phyloP scores from a whole-genome alignment of 2,888 invertebrate genomes.

The Gonocerus acuteangulatus region DNA sequence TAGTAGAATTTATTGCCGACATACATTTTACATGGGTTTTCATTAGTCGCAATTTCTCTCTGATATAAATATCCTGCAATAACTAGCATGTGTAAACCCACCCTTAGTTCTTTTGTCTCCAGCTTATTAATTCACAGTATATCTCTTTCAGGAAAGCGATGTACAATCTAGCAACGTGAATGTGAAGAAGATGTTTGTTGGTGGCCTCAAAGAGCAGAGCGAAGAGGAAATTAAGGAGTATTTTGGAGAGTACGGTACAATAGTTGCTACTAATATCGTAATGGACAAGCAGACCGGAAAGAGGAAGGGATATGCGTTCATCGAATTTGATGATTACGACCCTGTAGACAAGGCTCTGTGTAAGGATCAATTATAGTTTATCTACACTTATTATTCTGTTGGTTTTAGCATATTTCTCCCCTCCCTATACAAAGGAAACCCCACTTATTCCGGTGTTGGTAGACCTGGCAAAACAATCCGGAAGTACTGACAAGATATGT shows the following conservation, averaged over 20 bases:
- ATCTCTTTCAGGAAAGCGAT: conserved; percentile 73
- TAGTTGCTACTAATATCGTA: conserved; percentile 76
- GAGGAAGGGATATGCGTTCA: conserved; percentile 91
- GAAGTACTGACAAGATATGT: too few relatives aligned
- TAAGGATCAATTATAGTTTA: conserved; percentile 50
- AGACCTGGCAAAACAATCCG: not conserved
- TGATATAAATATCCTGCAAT: too few relatives aligned
- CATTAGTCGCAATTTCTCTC: too few relatives aligned
- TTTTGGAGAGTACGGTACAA: conserved; percentile 71
- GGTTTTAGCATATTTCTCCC: too few relatives aligned
- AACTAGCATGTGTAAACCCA: too few relatives aligned
- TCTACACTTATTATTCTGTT: not conserved
- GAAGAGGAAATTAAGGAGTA: conserved; percentile 81
- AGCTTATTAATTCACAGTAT: too few relatives aligned
- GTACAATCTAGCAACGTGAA: conserved; percentile 80
- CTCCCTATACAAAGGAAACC: too few relatives aligned
- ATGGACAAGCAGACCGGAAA: conserved; percentile 89
- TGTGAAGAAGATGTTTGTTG: conserved; percentile 90
- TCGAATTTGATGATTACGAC: conserved; percentile 96
- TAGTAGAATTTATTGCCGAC: too few relatives aligned
- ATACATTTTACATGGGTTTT: too few relatives aligned
- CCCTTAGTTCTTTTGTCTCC: too few relatives aligned
- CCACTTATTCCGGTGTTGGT: not conserved
- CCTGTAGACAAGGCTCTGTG: conserved; percentile 92
- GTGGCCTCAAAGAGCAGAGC: conserved; percentile 87